Evolutionary conservation across 2,797 vertebrate species (phyloP).

Genomic region (Streptopelia turtur): DNA sequence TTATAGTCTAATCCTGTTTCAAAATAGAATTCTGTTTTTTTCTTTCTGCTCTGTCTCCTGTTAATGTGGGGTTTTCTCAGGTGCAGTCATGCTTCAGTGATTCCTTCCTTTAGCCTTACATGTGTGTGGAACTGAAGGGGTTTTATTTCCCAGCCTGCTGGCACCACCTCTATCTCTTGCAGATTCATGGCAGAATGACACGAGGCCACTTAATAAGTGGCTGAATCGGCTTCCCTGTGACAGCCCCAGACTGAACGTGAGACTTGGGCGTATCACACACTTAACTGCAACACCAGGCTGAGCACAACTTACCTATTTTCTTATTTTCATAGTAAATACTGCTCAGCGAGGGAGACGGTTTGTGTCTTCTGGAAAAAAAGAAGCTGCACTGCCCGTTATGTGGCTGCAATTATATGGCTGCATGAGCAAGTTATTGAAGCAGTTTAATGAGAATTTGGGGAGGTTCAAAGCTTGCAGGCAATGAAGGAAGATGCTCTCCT

Average conservation of each 20-base stretch:
- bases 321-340: background rate
- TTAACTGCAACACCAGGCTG: background rate
- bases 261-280: background rate
- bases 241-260: background rate
- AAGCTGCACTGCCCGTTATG: background rate
- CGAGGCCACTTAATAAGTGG: background rate
- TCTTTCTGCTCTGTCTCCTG: background rate
- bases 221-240: background rate
- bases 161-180: background rate
- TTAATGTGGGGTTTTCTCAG: background rate
- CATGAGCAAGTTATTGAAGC: background rate
- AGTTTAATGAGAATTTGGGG: slow-evolving; percentile 46
- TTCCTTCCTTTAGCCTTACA: background rate
- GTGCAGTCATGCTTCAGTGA: background rate
- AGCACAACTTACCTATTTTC: background rate
- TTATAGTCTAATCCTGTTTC: background rate
- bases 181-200: background rate
- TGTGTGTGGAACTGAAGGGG: background rate
- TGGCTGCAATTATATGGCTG: background rate
- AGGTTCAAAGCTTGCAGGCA: slow-evolving; percentile 52
- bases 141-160: background rate
- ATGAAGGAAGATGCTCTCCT: slow-evolving; percentile 16
- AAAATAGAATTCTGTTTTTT: background rate
- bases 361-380: background rate
- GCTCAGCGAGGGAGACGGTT: background rate